Conservation (phyloP, 1,140 invertebrate species). For the Glomeris maerens region DNA sequence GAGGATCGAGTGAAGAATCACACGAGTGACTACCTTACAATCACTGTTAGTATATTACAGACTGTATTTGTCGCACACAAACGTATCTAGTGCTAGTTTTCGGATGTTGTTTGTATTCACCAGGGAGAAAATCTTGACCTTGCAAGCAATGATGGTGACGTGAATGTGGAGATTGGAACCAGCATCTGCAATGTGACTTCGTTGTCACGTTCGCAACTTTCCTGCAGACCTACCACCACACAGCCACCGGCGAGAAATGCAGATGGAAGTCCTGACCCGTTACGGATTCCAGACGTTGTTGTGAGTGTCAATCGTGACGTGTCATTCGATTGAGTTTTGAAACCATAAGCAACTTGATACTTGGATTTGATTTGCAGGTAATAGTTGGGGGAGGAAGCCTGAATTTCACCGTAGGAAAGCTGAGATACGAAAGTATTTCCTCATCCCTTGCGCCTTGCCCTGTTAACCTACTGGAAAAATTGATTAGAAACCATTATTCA, state of each 20-base stretch:
- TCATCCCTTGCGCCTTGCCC: no score
- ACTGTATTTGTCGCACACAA: not conserved
- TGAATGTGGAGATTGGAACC: constrained; percentile 77
- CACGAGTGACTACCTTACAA: constrained; percentile 89
- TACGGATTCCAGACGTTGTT: constrained; percentile 61
- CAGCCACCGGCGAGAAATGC: constrained; percentile 50
- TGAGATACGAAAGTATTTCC: constrained; percentile 92
- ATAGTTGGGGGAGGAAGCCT: constrained; percentile 64
- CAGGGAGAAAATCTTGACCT: constrained; percentile 75
- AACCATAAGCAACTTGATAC: no score
- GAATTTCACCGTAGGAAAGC: constrained; percentile 70
- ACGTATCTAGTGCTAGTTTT: not conserved
- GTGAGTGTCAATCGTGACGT: no score
- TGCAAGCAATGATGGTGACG: constrained; percentile 76
- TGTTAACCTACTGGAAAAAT: no score
- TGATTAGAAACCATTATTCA: no score
- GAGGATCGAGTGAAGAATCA: constrained; percentile 69
- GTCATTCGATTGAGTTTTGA: no score
- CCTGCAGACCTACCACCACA: constrained; percentile 64
- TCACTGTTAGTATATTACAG: constrained; percentile 48
- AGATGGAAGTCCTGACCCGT: constrained; percentile 33
- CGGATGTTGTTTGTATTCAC: constrained; percentile 14
- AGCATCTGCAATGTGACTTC: constrained; percentile 85
- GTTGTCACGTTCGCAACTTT: constrained; percentile 70
- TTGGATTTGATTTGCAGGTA: no score